These are phyloP conservation scores for Myopa tessellatipennis DNA, from an alignment of 2,888 invertebrate species.

Conservation along the genomic window DNA sequence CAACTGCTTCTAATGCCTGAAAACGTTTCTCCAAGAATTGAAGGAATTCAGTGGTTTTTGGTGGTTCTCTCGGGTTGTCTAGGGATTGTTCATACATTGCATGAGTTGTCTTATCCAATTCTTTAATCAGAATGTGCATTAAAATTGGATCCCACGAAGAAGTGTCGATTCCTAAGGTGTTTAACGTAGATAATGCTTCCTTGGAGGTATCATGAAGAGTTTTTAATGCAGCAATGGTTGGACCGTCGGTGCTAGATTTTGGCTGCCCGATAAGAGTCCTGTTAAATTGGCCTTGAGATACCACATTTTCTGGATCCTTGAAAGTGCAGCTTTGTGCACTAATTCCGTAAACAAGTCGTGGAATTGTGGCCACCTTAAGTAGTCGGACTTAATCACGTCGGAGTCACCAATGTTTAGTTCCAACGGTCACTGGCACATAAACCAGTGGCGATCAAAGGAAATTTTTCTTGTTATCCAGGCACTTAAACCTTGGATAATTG, in stretches of 20 bases:
- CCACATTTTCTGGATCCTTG: constrained; percentile 27
- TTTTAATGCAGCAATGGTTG: constrained; percentile 3
- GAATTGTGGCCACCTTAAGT: constrained; percentile 30
- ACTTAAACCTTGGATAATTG: too few species aligned
- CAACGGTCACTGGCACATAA: too few species aligned
- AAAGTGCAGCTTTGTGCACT: constrained; percentile 14
- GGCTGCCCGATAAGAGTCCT: constrained; percentile 13
- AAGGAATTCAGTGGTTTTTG: background rate
- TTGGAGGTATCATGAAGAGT: constrained; percentile 6
- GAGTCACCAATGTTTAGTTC: too few species aligned
- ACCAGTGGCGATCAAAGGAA: too few species aligned
- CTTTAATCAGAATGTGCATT: constrained; percentile 13
- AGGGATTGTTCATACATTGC: constrained; percentile 17
- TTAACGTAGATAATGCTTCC: constrained; percentile 5
- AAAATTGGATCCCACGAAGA: constrained; percentile 26
- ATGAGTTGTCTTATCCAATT: constrained; percentile 13
- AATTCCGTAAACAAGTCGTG: constrained; percentile 16
- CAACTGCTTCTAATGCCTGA: too few species aligned
- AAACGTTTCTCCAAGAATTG: background rate
- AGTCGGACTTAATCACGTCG: too few species aligned
- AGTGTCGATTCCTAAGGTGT: constrained; percentile 16
- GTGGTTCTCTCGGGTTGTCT: constrained; percentile 4
- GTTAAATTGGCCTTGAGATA: constrained; percentile 23
- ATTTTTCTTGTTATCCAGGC: too few species aligned
- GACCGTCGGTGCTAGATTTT: background rate